These are phyloP conservation scores for Polypterus senegalus DNA, from an alignment of 2,113 vertebrate species.

Conservation along the genomic window DNA sequence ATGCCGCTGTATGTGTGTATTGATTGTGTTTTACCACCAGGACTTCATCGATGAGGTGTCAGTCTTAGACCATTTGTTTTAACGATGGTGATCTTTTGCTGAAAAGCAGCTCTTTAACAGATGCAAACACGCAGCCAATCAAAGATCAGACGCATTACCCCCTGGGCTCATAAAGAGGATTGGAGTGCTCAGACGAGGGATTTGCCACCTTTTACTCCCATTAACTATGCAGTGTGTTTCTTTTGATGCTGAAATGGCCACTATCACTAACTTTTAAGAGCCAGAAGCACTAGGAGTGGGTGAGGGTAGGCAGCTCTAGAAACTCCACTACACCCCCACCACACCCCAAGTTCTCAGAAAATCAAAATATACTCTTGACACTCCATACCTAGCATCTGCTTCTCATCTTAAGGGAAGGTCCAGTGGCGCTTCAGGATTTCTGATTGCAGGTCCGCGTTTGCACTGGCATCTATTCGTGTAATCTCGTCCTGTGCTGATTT, in stretches of 20 bases:
- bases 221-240: slow-evolving; percentile 50
- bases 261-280: slow-evolving; percentile 32
- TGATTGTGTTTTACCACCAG: slow-evolving; percentile 16
- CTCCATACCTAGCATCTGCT: no score
- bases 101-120: slow-evolving; percentile 40
- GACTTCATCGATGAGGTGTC: slow-evolving; percentile 31
- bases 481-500: no score
- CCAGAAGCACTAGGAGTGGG: slow-evolving; percentile 12
- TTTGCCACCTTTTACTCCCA: slow-evolving; percentile 59
- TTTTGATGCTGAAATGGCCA: slow-evolving; percentile 63
- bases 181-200: slow-evolving; percentile 51
- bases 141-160: slow-evolving; percentile 51
- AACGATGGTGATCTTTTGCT: slow-evolving; percentile 36
- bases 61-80: slow-evolving; percentile 52
- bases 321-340: no score
- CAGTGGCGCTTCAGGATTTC: no score
- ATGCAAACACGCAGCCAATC: slow-evolving; percentile 61
- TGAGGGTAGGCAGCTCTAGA: no score
- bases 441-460: no score
- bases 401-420: no score
- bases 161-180: slow-evolving; percentile 48
- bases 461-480: no score
- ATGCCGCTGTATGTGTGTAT: background rate
- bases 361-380: no score
- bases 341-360: no score